A percentile compares a stretch with the other conserved stretches of the same genome.
Conservation (phyloP, 2,797 vertebrate genomes). For the Champsocephalus esox region DNA sequence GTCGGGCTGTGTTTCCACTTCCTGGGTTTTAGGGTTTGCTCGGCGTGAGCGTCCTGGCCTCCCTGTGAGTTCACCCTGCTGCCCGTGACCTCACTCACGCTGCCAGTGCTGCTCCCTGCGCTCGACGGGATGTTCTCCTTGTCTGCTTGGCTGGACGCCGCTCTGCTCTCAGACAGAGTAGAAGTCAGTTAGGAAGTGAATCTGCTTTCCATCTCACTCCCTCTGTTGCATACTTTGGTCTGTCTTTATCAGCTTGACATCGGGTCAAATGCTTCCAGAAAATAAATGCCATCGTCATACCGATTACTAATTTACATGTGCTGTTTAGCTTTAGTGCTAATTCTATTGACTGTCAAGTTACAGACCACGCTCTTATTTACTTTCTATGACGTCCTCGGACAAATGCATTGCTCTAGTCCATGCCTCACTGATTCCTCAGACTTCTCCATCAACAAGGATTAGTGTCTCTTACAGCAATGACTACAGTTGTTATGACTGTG, state of each 20-base stretch:
- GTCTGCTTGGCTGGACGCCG: slow-evolving; percentile 77
- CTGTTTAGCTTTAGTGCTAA: slow-evolving; percentile 68
- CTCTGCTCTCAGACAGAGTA: slow-evolving; percentile 55
- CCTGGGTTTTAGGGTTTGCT: slow-evolving; percentile 85
- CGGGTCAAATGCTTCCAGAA: slow-evolving; percentile 21
- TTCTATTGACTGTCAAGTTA: slow-evolving; percentile 79
- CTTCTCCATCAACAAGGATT: slow-evolving; percentile 77
- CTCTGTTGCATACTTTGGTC: slow-evolving; percentile 21
- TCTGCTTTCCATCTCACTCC: slow-evolving; percentile 41
- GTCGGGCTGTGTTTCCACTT: slow-evolving; percentile 87
- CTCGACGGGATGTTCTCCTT: slow-evolving; percentile 94
- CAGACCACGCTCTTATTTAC: slow-evolving; percentile 59
- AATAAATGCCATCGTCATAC: slow-evolving; percentile 46
- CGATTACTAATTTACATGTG: slow-evolving; percentile 46
- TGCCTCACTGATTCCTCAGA: slow-evolving; percentile 57
- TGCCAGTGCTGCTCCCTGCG: slow-evolving; percentile 46
- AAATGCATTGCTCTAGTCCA: slow-evolving; percentile 71
- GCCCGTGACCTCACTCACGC: slow-evolving; percentile 76
- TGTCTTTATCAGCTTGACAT: slow-evolving; percentile 42
- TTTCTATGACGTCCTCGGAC: slow-evolving; percentile 45
- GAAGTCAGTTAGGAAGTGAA: slow-evolving; percentile 37
- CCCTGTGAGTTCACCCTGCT: slow-evolving; percentile 77
- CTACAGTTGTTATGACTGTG: slow-evolving; percentile 61
- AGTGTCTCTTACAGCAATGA: slow-evolving; percentile 44
- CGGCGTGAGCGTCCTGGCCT: slow-evolving; percentile 69